A percentile compares a stretch with the other conserved stretches of the same genome.
Conservation (phyloP, 2,113 vertebrate genomes). For the Polypterus bichir region DNA sequence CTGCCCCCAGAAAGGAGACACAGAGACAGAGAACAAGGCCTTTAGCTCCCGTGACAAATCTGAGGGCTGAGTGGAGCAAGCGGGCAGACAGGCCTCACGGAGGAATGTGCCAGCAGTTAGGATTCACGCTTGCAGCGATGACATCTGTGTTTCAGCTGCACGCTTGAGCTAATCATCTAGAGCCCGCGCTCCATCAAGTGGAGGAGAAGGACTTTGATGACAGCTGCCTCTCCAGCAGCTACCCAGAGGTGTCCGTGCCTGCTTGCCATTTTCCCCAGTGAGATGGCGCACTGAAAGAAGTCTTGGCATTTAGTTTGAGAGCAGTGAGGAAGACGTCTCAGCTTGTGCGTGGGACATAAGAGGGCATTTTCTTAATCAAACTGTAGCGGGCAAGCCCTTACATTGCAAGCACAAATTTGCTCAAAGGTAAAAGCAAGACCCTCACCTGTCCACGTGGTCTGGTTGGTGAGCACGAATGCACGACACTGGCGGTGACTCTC, state of each 20-base stretch:
- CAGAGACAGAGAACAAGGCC: not conserved
- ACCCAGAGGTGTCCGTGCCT: too few relatives aligned
- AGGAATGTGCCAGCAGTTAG: constrained; percentile 26
- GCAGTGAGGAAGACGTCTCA: constrained; percentile 3
- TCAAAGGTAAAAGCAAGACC: not conserved
- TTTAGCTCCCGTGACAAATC: too few relatives aligned
- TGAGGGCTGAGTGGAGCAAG: not conserved
- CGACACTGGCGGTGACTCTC: constrained; percentile 68
- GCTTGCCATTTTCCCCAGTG: not conserved
- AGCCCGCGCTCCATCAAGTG: not conserved
- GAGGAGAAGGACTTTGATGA: not conserved
- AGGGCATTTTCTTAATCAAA: not conserved
- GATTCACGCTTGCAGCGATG: constrained; percentile 24
- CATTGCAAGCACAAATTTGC: not conserved
- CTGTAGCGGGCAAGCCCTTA: not conserved
- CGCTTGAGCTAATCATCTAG: constrained; percentile 24
- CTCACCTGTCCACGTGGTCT: constrained; percentile 78
- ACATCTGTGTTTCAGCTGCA: constrained; percentile 22
- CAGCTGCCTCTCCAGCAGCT: too few relatives aligned
- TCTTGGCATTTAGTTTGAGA: not conserved
- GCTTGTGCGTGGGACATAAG: not conserved
- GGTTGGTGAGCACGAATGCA: constrained; percentile 70
- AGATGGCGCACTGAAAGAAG: not conserved
- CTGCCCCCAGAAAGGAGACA: not conserved
- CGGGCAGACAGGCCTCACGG: not conserved